Conservation (phyloP, 2,113 vertebrate species). For the Heteronetta atricapilla region DNA sequence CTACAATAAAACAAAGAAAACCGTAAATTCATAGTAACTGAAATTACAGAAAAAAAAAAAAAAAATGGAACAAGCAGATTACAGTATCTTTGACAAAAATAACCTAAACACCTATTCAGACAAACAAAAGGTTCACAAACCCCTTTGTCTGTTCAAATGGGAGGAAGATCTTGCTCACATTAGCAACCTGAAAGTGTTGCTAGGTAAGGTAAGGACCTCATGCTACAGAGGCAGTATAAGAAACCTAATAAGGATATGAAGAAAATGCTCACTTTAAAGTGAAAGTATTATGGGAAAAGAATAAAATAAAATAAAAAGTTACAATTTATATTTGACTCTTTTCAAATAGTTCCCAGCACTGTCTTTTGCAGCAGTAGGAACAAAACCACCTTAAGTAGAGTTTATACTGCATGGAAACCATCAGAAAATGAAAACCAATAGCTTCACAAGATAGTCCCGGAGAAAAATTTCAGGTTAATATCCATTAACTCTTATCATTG, state of each 20-base stretch:
- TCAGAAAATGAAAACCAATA: not conserved
- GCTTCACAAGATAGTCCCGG: not conserved
- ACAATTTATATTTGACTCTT: not conserved
- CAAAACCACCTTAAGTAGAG: not conserved
- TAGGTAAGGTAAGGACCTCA: no score
- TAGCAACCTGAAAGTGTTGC: not conserved
- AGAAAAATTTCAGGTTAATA: not conserved
- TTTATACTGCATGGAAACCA: not conserved
- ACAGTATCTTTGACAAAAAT: not conserved
- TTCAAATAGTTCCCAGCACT: not conserved
- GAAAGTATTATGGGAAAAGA: not conserved
- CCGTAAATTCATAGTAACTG: not conserved
- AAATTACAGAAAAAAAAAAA: not conserved
- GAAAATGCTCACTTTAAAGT: not conserved
- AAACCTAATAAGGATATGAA: not conserved
- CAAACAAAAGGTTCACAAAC: not conserved
- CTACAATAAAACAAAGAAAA: not conserved
- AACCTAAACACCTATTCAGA: not conserved
- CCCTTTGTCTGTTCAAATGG: not conserved
- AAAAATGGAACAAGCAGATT: not conserved
- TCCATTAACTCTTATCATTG: not conserved
- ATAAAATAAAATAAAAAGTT: not conserved
- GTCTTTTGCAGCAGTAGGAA: not conserved
- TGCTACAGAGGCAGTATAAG: not conserved
- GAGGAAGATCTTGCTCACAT: not conserved